A percentile compares a stretch with the other conserved stretches of the same genome.
These are phyloP conservation scores for Lasioglossum marginatum DNA, from an alignment of 2,888 invertebrate genomes.

Conservation along the genomic window DNA sequence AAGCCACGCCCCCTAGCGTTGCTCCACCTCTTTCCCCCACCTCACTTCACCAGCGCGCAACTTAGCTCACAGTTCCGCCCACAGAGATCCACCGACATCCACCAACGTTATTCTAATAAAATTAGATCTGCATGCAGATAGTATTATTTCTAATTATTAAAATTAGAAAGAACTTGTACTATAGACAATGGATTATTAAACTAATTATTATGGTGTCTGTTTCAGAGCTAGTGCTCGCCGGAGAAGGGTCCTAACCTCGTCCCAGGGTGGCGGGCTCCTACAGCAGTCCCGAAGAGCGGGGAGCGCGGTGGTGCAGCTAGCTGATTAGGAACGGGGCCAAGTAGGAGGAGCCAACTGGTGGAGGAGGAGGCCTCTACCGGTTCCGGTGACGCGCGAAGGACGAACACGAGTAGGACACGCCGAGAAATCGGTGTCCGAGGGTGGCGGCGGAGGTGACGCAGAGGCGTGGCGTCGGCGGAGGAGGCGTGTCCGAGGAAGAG, in stretches of 20 bases:
- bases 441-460: conserved; percentile 49
- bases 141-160: neutral
- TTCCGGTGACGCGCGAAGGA: neutral
- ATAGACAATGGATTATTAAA: neutral
- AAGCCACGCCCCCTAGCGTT: neutral
- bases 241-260: conserved; percentile 26
- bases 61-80: neutral
- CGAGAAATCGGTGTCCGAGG: conserved; percentile 43
- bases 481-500: conserved; percentile 14
- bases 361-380: conserved; percentile 4
- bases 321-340: conserved; percentile 4
- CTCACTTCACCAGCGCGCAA: neutral
- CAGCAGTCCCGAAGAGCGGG: conserved; percentile 21
- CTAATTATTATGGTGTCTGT: neutral
- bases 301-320: conserved; percentile 38
- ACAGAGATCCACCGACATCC: neutral
- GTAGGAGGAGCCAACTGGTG: neutral
- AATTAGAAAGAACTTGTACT: neutral
- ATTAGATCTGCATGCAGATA: neutral
- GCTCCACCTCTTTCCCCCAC: neutral
- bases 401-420: conserved; percentile 42
- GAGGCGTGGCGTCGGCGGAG: conserved; percentile 42
- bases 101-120: neutral
- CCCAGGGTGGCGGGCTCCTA: conserved; percentile 54
- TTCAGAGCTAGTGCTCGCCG: conserved; percentile 46